Percentiles rank a stretch among this genome's conserved stretches.
Conservation (phyloP, 2,797 vertebrate species). For the Pangasius larnaudii region DNA sequence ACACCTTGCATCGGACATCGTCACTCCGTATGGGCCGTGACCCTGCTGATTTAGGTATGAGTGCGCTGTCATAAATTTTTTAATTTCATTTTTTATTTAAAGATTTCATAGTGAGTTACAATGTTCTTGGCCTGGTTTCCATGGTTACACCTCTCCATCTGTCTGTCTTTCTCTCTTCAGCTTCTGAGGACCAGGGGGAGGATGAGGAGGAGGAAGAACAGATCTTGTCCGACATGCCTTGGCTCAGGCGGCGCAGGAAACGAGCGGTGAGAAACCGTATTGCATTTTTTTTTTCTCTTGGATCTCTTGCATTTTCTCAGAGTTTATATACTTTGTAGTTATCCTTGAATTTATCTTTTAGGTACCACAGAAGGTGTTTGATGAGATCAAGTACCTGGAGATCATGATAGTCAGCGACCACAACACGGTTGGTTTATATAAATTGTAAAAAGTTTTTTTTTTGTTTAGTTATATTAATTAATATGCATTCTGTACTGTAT, state of each 20-base stretch:
- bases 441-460: neutral
- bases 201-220: slow-evolving; percentile 50
- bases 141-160: slow-evolving; percentile 49
- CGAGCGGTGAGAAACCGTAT: slow-evolving; percentile 72
- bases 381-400: slow-evolving; percentile 88
- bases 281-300: neutral
- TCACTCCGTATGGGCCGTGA: slow-evolving; percentile 64
- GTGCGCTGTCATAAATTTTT: neutral
- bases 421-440: slow-evolving; percentile 78
- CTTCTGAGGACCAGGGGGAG: slow-evolving; percentile 56
- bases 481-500: neutral
- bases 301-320: neutral
- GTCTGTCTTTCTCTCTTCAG: slow-evolving; percentile 43
- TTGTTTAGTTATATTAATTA: too few species aligned
- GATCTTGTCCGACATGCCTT: slow-evolving; percentile 72
- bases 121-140: slow-evolving; percentile 41
- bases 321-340: neutral
- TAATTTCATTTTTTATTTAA: neutral
- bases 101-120: slow-evolving; percentile 27
- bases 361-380: slow-evolving; percentile 82
- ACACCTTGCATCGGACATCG: slow-evolving; percentile 75
- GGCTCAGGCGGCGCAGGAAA: slow-evolving; percentile 79
- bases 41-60: slow-evolving; percentile 64
- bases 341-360: slow-evolving; percentile 50
- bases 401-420: slow-evolving; percentile 89